Conservation (phyloP, 2,113 vertebrate species). For the Oncorhynchus kisutch region DNA sequence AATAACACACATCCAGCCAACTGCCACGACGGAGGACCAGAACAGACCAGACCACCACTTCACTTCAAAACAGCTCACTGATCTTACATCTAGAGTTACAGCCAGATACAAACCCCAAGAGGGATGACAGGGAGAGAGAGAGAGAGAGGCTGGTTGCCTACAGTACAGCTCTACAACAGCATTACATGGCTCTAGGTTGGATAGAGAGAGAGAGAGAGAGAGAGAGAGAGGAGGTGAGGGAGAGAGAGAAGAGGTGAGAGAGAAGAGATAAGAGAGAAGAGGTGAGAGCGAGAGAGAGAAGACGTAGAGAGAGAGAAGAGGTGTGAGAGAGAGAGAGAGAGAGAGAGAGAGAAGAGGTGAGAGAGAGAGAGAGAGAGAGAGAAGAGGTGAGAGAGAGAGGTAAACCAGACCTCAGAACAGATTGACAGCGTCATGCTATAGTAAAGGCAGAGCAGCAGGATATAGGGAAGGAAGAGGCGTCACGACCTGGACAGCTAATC, state of each 20-base stretch:
- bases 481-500: slow-evolving; percentile 76
- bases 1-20: slow-evolving; percentile 52
- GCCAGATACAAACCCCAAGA: slow-evolving; percentile 81
- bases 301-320: slow-evolving; percentile 11
- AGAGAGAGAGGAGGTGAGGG: no score
- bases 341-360: no score
- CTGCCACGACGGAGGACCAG: not conserved
- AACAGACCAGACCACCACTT: slow-evolving; percentile 10
- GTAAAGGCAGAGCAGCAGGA: slow-evolving; percentile 25
- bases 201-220: no score
- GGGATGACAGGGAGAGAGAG: slow-evolving; percentile 46
- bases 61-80: slow-evolving; percentile 63
- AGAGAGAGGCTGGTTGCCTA: slow-evolving; percentile 32
- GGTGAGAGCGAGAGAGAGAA: not conserved
- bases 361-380: no score
- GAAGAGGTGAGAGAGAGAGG: no score
- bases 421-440: slow-evolving; percentile 5
- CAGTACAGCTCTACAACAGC: slow-evolving; percentile 12
- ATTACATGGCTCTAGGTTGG: no score
- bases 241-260: no score
- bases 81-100: slow-evolving; percentile 68
- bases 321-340: no score
- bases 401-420: not conserved
- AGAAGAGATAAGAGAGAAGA: slow-evolving; percentile 40
- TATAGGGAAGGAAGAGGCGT: slow-evolving; percentile 23